Conservation (phyloP, 92 coral and sea anemone genomes). For the Heliopora coerulea region DNA sequence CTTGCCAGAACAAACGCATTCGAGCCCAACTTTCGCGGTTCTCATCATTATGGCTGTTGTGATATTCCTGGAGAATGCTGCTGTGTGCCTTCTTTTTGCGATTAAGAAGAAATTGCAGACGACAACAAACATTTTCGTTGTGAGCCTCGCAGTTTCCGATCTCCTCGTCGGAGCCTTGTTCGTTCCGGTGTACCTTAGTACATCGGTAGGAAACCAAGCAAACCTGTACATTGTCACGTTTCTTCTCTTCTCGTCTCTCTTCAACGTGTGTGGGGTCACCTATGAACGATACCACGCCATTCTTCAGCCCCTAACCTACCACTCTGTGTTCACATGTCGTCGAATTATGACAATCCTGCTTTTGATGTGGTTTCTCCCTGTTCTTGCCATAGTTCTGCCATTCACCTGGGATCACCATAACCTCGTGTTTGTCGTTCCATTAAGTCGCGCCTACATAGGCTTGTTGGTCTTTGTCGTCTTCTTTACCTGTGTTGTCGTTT, state of each 20-base stretch:
- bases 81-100: slow-evolving; percentile 72
- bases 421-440: slow-evolving; percentile 17
- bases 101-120: slow-evolving; percentile 66
- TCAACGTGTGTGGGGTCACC: slow-evolving; percentile 89
- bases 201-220: slow-evolving; percentile 40
- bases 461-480: slow-evolving; percentile 66
- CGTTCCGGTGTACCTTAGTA: slow-evolving; percentile 68
- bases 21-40: neutral
- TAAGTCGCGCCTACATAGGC: slow-evolving; percentile 69
- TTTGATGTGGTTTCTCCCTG: slow-evolving; percentile 69
- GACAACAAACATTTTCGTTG: slow-evolving; percentile 83
- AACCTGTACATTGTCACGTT: slow-evolving; percentile 80
- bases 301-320: slow-evolving; percentile 73
- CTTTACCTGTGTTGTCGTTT: slow-evolving; percentile 51
- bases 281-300: slow-evolving; percentile 89
- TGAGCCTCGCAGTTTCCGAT: slow-evolving; percentile 82
- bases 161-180: slow-evolving; percentile 72
- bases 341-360: slow-evolving; percentile 61
- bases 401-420: slow-evolving; percentile 62
- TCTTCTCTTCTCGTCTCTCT: slow-evolving; percentile 83
- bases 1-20: neutral
- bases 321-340: slow-evolving; percentile 59
- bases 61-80: slow-evolving; percentile 64
- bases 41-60: slow-evolving; percentile 67
- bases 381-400: slow-evolving; percentile 65